A percentile compares a stretch with the other conserved stretches of the same genome.
phyloP scores from a whole-genome alignment of 2,888 invertebrate species.

The Leucania comma region DNA sequence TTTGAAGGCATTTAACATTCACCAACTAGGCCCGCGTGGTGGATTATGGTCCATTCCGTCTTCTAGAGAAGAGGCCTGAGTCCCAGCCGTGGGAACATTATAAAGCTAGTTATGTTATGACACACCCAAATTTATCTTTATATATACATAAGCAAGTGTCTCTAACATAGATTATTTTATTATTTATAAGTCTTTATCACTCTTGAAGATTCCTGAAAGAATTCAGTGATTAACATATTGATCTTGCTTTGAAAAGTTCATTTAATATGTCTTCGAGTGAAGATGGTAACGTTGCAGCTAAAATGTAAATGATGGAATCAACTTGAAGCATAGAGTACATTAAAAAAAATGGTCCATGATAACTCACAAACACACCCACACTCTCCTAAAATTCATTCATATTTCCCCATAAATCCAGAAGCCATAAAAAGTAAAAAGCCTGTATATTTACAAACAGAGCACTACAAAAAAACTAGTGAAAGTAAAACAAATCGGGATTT shows the following conservation, averaged over 20 bases:
- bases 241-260: neutral
- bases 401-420: slow-evolving; percentile 39
- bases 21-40: neutral
- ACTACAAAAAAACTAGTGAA: slow-evolving; percentile 37
- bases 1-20: neutral
- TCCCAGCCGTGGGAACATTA: no score
- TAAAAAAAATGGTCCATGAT: neutral
- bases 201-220: neutral
- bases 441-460: slow-evolving; percentile 53
- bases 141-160: no score
- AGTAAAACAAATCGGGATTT: slow-evolving; percentile 62
- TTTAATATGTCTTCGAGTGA: neutral
- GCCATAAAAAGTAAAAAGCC: slow-evolving; percentile 41
- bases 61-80: no score
- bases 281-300: neutral
- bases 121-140: no score
- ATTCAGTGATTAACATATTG: neutral
- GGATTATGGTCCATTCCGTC: no score
- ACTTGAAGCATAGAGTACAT: neutral
- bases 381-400: slow-evolving; percentile 40
- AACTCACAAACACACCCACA: neutral
- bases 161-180: no score
- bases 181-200: no score
- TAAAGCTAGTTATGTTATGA: no score
- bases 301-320: neutral